Percentiles rank a stretch among this genome's conserved stretches.
These are phyloP conservation scores for Cotesia typhae DNA, from an alignment of 1,140 invertebrate genomes.

Conservation along the genomic window DNA sequence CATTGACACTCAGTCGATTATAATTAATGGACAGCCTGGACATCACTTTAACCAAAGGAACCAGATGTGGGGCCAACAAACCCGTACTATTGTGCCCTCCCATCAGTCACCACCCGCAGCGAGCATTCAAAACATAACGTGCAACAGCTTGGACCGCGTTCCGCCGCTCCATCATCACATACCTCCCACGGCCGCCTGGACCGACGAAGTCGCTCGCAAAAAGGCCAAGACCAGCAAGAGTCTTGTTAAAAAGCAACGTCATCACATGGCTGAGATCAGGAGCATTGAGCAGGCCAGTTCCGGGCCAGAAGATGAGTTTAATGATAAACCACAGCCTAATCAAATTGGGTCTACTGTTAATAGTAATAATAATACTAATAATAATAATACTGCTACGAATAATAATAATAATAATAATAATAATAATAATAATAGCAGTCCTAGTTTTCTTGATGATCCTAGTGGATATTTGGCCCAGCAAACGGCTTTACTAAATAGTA, in stretches of 20 bases:
- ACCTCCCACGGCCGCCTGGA: constrained; percentile 70
- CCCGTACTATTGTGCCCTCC: constrained; percentile 58
- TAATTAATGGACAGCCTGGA: constrained; percentile 45
- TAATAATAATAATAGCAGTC: constrained; percentile 47
- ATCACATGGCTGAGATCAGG: constrained; percentile 56
- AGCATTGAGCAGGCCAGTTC: constrained; percentile 49
- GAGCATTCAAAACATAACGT: constrained; percentile 55
- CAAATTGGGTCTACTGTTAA: constrained; percentile 53
- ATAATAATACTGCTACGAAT: too few relatives aligned
- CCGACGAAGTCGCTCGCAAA: constrained; percentile 72
- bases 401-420: too few relatives aligned
- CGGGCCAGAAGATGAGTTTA: constrained; percentile 54
- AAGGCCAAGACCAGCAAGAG: constrained; percentile 70
- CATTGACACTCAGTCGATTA: constrained; percentile 46
- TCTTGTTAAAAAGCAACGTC: constrained; percentile 67
- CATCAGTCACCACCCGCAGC: constrained; percentile 51
- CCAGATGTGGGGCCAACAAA: constrained; percentile 71
- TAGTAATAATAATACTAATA: constrained; percentile 3
- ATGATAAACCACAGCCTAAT: constrained; percentile 53
- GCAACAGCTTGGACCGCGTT: constrained; percentile 71
- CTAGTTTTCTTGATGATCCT: constrained; percentile 88
- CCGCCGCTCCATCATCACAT: constrained; percentile 77
- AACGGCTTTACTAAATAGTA: constrained; percentile 83
- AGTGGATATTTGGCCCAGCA: constrained; percentile 88
- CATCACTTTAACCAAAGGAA: constrained; percentile 65